Evolutionary conservation across 2,797 vertebrate genomes (phyloP).

Genomic region (Danio aesculapii): DNA sequence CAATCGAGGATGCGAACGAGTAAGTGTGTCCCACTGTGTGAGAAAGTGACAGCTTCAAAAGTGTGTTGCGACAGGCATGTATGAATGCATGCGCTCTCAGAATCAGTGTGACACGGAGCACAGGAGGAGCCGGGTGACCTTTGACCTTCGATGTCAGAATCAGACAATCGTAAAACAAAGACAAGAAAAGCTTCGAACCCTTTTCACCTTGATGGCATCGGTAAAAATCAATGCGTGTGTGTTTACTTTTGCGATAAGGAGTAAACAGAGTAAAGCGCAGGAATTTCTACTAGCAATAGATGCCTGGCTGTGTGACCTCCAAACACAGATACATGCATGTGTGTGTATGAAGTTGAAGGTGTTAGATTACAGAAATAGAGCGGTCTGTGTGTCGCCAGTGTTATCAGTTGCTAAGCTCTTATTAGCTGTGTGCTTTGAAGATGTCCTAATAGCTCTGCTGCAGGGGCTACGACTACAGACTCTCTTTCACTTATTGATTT

Average conservation of each 20-base stretch:
- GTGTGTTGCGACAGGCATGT: slow-evolving; percentile 43
- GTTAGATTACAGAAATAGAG: slow-evolving; percentile 79
- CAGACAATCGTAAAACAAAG: slow-evolving; percentile 43
- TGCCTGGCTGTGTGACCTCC: slow-evolving; percentile 46
- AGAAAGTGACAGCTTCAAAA: slow-evolving; percentile 49
- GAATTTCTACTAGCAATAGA: slow-evolving; percentile 53
- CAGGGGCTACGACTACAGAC: slow-evolving; percentile 29
- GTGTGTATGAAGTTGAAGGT: slow-evolving; percentile 68
- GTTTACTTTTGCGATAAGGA: slow-evolving; percentile 39
- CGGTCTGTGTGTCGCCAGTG: slow-evolving; percentile 70
- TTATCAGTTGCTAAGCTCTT: slow-evolving; percentile 79
- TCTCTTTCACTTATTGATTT: slow-evolving; percentile 45
- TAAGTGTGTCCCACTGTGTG: slow-evolving; percentile 35
- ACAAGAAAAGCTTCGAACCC: slow-evolving; percentile 4
- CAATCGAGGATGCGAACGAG: neutral
- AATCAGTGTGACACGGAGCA: slow-evolving; percentile 50
- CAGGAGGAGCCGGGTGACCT: slow-evolving; percentile 55
- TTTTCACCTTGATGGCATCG: neutral
- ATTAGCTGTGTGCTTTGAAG: slow-evolving; percentile 78
- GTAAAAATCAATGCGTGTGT: slow-evolving; percentile 8
- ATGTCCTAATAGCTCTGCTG: slow-evolving; percentile 45
- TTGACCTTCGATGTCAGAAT: slow-evolving; percentile 48
- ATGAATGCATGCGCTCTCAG: slow-evolving; percentile 29
- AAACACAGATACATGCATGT: slow-evolving; percentile 48
- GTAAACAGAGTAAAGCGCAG: slow-evolving; percentile 31